These are phyloP conservation scores for Drosophila athabasca DNA, from an alignment of 1,140 invertebrate genomes.

Conservation along the genomic window DNA sequence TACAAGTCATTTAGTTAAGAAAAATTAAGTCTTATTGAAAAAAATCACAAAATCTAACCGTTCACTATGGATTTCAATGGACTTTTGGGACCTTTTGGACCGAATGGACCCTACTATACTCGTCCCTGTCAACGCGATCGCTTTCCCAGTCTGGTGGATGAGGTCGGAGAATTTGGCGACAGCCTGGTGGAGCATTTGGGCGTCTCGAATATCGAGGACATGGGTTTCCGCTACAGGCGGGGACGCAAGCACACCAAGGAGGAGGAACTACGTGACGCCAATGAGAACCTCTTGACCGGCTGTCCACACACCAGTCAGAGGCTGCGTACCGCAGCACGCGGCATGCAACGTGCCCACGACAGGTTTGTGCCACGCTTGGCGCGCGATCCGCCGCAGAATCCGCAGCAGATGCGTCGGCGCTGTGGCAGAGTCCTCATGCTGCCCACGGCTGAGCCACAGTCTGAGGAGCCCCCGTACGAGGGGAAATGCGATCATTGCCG, in stretches of 20 bases:
- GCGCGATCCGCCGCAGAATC: background rate
- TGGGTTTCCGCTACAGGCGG: slow-evolving; percentile 28
- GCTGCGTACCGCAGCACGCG: slow-evolving; percentile 12
- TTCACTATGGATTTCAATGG: no score
- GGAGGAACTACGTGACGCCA: slow-evolving; percentile 16
- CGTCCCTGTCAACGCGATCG: slow-evolving; percentile 24
- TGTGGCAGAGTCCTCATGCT: no score
- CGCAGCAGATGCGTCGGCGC: no score
- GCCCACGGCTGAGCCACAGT: background rate
- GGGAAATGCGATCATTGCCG: slow-evolving; percentile 26
- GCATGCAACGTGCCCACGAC: slow-evolving; percentile 33
- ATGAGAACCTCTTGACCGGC: background rate
- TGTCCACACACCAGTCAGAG: background rate
- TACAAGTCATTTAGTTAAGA: no score
- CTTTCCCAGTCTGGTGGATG: slow-evolving; percentile 21
- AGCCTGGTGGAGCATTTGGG: slow-evolving; percentile 12
- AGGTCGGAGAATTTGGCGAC: slow-evolving; percentile 25
- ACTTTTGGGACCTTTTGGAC: background rate
- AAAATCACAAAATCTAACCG: no score
- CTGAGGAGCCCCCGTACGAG: slow-evolving; percentile 11
- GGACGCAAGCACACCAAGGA: background rate
- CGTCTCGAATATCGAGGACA: slow-evolving; percentile 22
- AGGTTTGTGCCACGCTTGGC: slow-evolving; percentile 29
- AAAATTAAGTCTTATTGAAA: background rate
- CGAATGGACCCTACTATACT: slow-evolving; percentile 40